A percentile compares a stretch with the other conserved stretches of the same genome.
Conservation (phyloP, 2,888 invertebrate species). For the Argynnis bischoffii region DNA sequence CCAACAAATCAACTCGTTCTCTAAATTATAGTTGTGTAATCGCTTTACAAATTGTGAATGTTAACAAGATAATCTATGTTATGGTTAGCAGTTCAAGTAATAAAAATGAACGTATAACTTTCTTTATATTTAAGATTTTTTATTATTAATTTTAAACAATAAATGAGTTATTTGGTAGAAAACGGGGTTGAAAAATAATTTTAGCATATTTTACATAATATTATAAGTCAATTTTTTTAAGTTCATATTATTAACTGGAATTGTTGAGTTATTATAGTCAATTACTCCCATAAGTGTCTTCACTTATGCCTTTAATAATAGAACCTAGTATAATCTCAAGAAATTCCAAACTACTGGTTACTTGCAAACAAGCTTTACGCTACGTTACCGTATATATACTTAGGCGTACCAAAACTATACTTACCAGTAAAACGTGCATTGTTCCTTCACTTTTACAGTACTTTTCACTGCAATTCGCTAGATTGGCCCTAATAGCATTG, state of each 20-base stretch:
- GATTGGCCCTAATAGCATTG: conserved; percentile 60
- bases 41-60: conserved; percentile 29
- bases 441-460: conserved; percentile 47
- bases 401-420: conserved; percentile 37
- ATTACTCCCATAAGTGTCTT: conserved; percentile 3
- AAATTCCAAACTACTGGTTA: conserved; percentile 40
- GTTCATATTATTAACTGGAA: neutral
- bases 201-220: too few relatives aligned
- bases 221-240: too few relatives aligned
- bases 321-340: conserved; percentile 37
- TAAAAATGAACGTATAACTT: too few relatives aligned
- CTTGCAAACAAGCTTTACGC: conserved; percentile 41
- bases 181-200: too few relatives aligned
- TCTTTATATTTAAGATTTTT: too few relatives aligned
- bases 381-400: conserved; percentile 41
- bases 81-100: neutral
- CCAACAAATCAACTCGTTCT: conserved; percentile 15
- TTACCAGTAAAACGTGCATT: conserved; percentile 40
- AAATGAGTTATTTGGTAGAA: too few relatives aligned
- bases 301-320: conserved; percentile 20
- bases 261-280: neutral
- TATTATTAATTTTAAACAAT: too few relatives aligned
- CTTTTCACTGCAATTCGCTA: conserved; percentile 59
- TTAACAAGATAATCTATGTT: conserved; percentile 11
- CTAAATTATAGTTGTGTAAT: conserved; percentile 23